Percentiles rank a stretch among this genome's conserved stretches.
These are phyloP conservation scores for Vidua chalybeata DNA, from an alignment of 2,113 vertebrate genomes.

Conservation along the genomic window DNA sequence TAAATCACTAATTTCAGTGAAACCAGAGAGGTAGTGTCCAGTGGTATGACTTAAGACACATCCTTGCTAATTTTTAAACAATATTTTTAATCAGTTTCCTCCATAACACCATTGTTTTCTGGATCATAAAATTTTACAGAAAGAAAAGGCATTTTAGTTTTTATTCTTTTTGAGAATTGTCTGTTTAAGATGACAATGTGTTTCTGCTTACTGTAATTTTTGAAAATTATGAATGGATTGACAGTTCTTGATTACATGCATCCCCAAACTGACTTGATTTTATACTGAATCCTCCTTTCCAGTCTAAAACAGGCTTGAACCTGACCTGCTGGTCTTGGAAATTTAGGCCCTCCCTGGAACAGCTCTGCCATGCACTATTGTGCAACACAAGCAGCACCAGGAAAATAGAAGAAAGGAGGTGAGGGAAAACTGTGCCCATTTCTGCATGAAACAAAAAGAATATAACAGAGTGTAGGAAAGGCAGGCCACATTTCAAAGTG, in stretches of 20 bases:
- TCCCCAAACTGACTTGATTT: neutral
- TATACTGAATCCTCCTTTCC: neutral
- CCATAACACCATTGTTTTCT: neutral
- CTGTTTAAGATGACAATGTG: neutral
- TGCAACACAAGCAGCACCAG: neutral
- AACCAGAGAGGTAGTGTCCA: neutral
- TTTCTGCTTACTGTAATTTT: neutral
- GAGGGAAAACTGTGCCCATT: neutral
- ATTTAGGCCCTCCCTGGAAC: neutral
- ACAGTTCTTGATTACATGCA: neutral
- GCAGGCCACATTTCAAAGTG: neutral
- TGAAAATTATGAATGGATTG: neutral
- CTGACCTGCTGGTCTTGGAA: neutral
- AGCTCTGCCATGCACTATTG: neutral
- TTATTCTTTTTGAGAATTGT: neutral
- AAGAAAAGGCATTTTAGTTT: neutral
- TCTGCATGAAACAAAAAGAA: neutral
- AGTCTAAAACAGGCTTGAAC: neutral
- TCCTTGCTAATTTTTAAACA: neutral
- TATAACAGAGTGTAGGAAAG: neutral
- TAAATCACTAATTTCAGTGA: neutral
- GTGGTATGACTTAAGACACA: neutral
- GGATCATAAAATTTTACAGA: neutral
- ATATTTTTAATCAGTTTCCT: neutral
- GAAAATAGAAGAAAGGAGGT: neutral